Evolutionary conservation across 2,797 vertebrate species (phyloP).

Genomic region (Graptemys geographica): DNA sequence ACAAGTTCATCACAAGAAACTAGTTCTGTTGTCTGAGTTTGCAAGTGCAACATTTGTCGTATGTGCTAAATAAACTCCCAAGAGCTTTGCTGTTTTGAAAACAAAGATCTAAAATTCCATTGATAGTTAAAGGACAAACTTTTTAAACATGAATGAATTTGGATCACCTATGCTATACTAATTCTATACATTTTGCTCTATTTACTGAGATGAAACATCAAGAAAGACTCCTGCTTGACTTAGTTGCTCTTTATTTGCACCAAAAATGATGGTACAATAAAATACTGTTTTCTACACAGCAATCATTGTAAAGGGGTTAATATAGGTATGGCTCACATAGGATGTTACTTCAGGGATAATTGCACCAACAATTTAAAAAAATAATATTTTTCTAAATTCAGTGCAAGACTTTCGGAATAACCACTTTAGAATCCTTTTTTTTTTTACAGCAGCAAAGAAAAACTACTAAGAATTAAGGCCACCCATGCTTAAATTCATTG

Average conservation of each 20-base stretch:
- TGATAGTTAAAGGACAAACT: conserved; percentile 80
- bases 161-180: conserved; percentile 72
- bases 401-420: conserved; percentile 82
- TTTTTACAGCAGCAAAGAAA: conserved; percentile 82
- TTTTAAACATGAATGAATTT: conserved; percentile 79
- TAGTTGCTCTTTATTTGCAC: conserved; percentile 55
- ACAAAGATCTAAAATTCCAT: conserved; percentile 72
- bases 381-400: conserved; percentile 77
- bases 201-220: conserved; percentile 75
- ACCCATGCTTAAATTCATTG: conserved; percentile 84
- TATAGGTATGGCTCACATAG: conserved; percentile 80
- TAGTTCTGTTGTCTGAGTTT: conserved; percentile 79
- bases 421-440: conserved; percentile 71
- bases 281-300: conserved; percentile 65
- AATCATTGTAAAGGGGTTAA: conserved; percentile 59
- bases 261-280: conserved; percentile 60
- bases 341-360: conserved; percentile 76
- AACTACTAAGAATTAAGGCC: conserved; percentile 83
- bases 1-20: conserved; percentile 80
- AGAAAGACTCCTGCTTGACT: conserved; percentile 73
- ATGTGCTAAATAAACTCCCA: conserved; percentile 78
- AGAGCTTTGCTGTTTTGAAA: conserved; percentile 78
- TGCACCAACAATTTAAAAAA: conserved; percentile 79
- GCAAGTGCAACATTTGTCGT: conserved; percentile 81
- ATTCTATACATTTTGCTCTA: conserved; percentile 71